These are phyloP conservation scores for Dissostichus mawsoni DNA, from an alignment of 2,113 vertebrate genomes.

Conservation along the genomic window DNA sequence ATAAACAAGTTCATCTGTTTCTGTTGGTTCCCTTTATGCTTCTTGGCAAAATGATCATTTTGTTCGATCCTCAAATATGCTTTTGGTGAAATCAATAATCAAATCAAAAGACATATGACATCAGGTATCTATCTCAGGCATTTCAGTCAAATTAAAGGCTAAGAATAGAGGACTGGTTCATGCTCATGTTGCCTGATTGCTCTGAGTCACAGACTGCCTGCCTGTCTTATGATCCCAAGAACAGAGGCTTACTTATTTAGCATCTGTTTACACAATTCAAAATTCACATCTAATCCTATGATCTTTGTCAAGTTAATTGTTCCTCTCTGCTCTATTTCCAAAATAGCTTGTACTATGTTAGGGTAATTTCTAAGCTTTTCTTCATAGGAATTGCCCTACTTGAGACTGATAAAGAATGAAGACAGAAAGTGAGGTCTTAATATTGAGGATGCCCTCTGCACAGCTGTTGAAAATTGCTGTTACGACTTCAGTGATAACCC, in stretches of 20 bases:
- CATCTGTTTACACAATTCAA: constrained; percentile 43
- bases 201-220: constrained; percentile 44
- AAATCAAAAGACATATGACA: constrained; percentile 19
- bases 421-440: not conserved
- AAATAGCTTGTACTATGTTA: not conserved
- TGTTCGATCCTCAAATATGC: not conserved
- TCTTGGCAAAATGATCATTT: not conserved
- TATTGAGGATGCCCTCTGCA: not conserved
- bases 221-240: constrained; percentile 69
- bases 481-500: not conserved
- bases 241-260: constrained; percentile 60
- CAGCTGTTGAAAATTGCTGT: not conserved
- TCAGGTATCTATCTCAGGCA: constrained; percentile 9
- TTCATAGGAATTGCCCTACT: not conserved
- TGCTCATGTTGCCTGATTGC: constrained; percentile 31
- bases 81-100: constrained; percentile 17
- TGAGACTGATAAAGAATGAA: not conserved
- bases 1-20: constrained; percentile 34
- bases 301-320: constrained; percentile 32
- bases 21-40: constrained; percentile 4
- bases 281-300: constrained; percentile 49
- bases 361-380: not conserved
- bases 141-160: constrained; percentile 32
- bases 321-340: not conserved
- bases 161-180: constrained; percentile 41